Evolutionary conservation across 2,113 vertebrate genomes (phyloP), one percentile per base, ranked within the genome.

Genomic region (Sardina pilchardus): DNA sequence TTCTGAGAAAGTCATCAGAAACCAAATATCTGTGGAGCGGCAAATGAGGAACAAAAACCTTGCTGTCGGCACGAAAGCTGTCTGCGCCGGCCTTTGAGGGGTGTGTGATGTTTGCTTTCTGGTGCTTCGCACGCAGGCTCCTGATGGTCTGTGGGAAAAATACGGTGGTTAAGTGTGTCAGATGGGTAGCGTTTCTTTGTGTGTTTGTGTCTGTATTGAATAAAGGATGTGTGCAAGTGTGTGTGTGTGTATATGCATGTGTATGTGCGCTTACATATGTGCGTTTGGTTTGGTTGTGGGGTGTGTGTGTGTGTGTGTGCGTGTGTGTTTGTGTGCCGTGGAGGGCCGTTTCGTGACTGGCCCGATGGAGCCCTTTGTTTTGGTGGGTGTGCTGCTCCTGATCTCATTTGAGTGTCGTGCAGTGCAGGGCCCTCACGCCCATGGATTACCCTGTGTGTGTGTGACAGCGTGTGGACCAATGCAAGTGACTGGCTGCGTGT

Each of bases 1-100:
- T 71, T 71, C 87, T 88, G 85, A 88, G 85, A 88, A 88, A 88
- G 24, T 82, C 87, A 88, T 88, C 87, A 88, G 85, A 45, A 75
- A 47, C 30, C 43, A 78, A 43, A 83, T 43, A 53, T 82, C 53
- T 10, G 21, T 34, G 53, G 26, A 83, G 30, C 1, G 12, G 0
- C 19, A 9, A 59, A 71, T 16, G 56, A 83, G 14, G n/a, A 81
- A 84, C 63, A 83, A 24, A 83, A 43, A 42, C 30, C 2, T 30
- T 12, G 39, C 12, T 16, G 43, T 34, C 17, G 9, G 50, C 85
- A 86, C 85, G 85, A 21, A 43, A 88, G 30, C 82, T 17, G 85
- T 44, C 78, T 14, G n/a, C 63, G 26, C n/a, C 39, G 78, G 53
- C 84, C 39, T 71, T 17, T 10, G 26, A 34, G 63, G 1, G 26